A percentile compares a stretch with the other conserved stretches of the same genome.
phyloP scores from a whole-genome alignment of 2,113 vertebrate genomes.

The Gopherus flavomarginatus region DNA sequence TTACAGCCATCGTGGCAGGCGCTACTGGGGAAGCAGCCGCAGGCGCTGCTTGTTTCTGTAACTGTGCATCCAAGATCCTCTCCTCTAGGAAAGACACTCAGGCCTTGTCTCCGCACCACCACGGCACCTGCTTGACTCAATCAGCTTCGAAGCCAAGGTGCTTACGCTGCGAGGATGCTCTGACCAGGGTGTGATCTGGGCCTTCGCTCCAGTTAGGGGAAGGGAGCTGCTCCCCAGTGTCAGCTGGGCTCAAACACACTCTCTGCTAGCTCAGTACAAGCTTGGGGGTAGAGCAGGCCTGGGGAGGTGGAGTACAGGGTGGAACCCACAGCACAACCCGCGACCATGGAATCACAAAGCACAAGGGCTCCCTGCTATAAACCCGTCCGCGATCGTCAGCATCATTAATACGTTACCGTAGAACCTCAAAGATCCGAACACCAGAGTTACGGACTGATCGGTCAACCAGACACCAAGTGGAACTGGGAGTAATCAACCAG shows the following conservation, averaged over 20 bases:
- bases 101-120: neutral
- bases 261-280: neutral
- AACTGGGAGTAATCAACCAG: too few relatives aligned
- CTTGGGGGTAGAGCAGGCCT: neutral
- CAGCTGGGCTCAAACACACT: neutral
- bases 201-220: too few relatives aligned
- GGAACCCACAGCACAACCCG: neutral
- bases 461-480: too few relatives aligned
- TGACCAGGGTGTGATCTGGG: too few relatives aligned
- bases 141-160: too few relatives aligned
- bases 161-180: too few relatives aligned
- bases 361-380: neutral
- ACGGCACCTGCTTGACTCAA: too few relatives aligned
- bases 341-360: too few relatives aligned
- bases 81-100: neutral
- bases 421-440: too few relatives aligned
- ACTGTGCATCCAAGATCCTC: too few relatives aligned
- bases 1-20: too few relatives aligned
- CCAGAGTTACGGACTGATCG: too few relatives aligned
- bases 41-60: neutral
- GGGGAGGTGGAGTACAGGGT: neutral
- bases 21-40: neutral
- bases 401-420: neutral
- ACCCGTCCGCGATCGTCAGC: neutral
- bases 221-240: neutral